Conservation (phyloP, 2,888 invertebrate genomes). For the Azorinus chamasolen region DNA sequence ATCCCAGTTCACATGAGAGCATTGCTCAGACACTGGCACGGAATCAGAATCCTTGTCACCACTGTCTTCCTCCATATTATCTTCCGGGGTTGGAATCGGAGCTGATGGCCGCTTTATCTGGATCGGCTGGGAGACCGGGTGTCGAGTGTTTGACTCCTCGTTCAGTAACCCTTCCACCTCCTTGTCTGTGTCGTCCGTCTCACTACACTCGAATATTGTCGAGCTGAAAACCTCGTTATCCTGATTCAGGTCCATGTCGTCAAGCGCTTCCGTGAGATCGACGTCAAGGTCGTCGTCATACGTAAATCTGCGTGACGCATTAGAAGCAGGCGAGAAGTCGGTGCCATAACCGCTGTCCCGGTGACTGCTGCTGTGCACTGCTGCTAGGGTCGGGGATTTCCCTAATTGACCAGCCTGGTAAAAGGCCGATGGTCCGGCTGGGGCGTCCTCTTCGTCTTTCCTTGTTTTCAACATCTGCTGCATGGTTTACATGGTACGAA, state of each 20-base stretch:
- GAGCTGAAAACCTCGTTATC: constrained; percentile 52
- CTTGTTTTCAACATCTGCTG: constrained; percentile 22
- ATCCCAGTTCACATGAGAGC: constrained; percentile 29
- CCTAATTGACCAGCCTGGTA: neutral
- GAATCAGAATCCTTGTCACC: neutral
- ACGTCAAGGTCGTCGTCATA: constrained; percentile 63
- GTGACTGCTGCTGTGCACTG: constrained; percentile 31
- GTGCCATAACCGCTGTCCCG: constrained; percentile 81
- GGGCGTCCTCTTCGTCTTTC: constrained; percentile 8
- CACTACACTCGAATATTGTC: constrained; percentile 30
- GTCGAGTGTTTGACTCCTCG: constrained; percentile 23
- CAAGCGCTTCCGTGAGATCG: constrained; percentile 14
- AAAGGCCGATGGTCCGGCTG: constrained; percentile 4
- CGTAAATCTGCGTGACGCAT: constrained; percentile 65
- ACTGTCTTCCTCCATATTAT: constrained; percentile 7
- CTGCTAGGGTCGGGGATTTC: constrained; percentile 15
- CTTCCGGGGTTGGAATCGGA: constrained; percentile 48
- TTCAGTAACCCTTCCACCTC: constrained; percentile 66
- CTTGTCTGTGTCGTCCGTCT: constrained; percentile 61
- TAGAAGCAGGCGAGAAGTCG: constrained; percentile 76
- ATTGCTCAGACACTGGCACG: neutral
- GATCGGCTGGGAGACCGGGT: constrained; percentile 40
- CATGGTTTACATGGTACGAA: constrained; percentile 2
- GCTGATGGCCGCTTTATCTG: constrained; percentile 48
- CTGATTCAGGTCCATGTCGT: constrained; percentile 23